Conservation (phyloP, 2,797 vertebrate genomes). For the Esox lucius region DNA sequence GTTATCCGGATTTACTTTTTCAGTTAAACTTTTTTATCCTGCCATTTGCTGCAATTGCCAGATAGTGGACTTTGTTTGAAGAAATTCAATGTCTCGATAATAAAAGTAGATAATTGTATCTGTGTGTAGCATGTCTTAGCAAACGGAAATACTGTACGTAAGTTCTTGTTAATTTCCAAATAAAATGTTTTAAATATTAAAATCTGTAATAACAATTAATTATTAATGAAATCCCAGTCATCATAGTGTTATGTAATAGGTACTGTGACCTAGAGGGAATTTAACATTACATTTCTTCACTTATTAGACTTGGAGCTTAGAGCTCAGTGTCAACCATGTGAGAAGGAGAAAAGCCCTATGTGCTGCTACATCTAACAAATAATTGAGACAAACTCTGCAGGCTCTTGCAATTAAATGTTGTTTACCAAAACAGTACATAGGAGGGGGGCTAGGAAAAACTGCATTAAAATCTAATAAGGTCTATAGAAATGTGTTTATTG, state of each 20-base stretch:
- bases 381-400: slow-evolving; percentile 1
- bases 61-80: too few relatives aligned
- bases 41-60: too few relatives aligned
- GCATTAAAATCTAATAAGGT: slow-evolving; percentile 14
- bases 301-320: not conserved
- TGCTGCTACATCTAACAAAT: not conserved
- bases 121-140: not conserved
- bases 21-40: too few relatives aligned
- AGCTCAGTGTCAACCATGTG: not conserved
- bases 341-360: not conserved
- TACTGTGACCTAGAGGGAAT: not conserved
- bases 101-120: not conserved
- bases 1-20: too few relatives aligned
- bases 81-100: too few relatives aligned
- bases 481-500: slow-evolving; percentile 13
- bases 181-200: not conserved
- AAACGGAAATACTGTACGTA: not conserved
- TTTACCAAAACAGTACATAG: slow-evolving; percentile 14
- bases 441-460: not conserved
- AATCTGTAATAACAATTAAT: not conserved
- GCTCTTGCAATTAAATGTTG: slow-evolving; percentile 13
- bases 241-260: not conserved
- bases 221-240: not conserved
- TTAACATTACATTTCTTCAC: not conserved
- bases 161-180: not conserved